Conservation (phyloP, 30 jellyfish, hydroid and myxozoan species). For the Aurelia sp. region DNA sequence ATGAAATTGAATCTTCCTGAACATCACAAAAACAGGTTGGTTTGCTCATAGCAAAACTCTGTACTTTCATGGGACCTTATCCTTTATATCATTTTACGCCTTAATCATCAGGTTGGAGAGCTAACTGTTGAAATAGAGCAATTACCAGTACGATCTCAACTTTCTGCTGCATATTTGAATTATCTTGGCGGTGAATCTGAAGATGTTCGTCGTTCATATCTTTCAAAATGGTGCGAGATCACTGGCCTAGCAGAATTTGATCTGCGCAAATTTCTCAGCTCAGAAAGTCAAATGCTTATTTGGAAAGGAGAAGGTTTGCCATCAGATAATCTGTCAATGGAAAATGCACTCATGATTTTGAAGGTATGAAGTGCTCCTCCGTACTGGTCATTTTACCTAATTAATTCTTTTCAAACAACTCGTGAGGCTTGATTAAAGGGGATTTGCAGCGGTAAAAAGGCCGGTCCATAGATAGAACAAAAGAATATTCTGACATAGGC, state of each 20-base stretch:
- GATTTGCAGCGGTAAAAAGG: too few relatives aligned
- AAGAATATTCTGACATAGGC: too few relatives aligned
- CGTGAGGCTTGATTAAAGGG: too few relatives aligned
- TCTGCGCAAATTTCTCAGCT: conserved; percentile 65
- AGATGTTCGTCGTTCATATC: conserved; percentile 76
- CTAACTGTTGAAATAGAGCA: conserved; percentile 75
- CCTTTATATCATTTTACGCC: too few relatives aligned
- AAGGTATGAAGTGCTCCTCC: conserved; percentile 40
- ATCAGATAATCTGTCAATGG: conserved; percentile 93
- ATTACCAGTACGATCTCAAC: conserved; percentile 89
- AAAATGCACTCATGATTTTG: conserved; percentile 80
- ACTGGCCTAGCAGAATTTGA: conserved; percentile 76
- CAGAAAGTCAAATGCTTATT: conserved; percentile 89
- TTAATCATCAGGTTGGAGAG: conserved; percentile 69
- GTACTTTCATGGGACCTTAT: too few relatives aligned
- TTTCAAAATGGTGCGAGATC: conserved; percentile 70
- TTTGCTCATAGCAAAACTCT: neutral
- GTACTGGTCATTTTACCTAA: too few relatives aligned
- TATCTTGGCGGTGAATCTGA: conserved; percentile 92
- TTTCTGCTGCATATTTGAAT: conserved; percentile 87
- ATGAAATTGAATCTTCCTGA: too few relatives aligned
- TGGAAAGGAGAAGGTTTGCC: conserved; percentile 97
- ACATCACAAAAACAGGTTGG: too few relatives aligned
- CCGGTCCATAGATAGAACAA: too few relatives aligned
- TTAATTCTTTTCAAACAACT: too few relatives aligned